Base-by-base conservation (phyloP, 30 jellyfish, hydroid and myxozoan genomes). In the Aurelia sp. region DNA sequence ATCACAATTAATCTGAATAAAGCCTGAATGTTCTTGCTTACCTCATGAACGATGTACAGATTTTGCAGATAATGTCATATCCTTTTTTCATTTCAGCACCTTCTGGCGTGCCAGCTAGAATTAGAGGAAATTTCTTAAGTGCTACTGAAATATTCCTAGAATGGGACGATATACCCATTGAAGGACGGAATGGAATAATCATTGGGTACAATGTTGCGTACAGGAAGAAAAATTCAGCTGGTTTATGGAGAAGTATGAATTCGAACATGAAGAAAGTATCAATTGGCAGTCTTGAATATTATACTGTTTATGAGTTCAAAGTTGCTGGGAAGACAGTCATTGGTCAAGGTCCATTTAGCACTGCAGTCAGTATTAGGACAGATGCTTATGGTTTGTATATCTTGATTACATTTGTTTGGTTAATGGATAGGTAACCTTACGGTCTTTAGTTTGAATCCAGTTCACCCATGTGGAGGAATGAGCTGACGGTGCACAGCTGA, bases 321-420 rank as follows among this genome's bases (percentile, higher is more conserved):
- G 63, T 84, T 13, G 86, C 93, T 18, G 93, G 85, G 17, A 22
- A 40, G 31, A 72, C 86, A 0, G 22, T 64, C 7, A 22, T 73
- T 48, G 93, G 93, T 4, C 59, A 52, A 22, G 93, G 93, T 22
- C 87, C 93, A 17, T 72, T 22, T 61, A 60, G 82, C 74, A 72
- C 27, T 44, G 12, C 15, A 3, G 30, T 58, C 4, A 21, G 19
- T 22, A 62, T 84, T 58, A 58, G 93, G 16, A 84, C 93, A 19
- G 87, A 84, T 84, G 93, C 93, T 0, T 73, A 71, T 51, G 93
- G 93, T 84, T 61, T 41, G 87, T 20, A 66, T 21, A 44, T 8
- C 8, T 9, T 2, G 3, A 44, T 10, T 44, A 10, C 55, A 44
- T 44, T 44, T 44, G 15, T 16, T 37, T 44, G 15, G 15, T 44